Conservation (phyloP, 1,140 invertebrate genomes). For the Popillia japonica region DNA sequence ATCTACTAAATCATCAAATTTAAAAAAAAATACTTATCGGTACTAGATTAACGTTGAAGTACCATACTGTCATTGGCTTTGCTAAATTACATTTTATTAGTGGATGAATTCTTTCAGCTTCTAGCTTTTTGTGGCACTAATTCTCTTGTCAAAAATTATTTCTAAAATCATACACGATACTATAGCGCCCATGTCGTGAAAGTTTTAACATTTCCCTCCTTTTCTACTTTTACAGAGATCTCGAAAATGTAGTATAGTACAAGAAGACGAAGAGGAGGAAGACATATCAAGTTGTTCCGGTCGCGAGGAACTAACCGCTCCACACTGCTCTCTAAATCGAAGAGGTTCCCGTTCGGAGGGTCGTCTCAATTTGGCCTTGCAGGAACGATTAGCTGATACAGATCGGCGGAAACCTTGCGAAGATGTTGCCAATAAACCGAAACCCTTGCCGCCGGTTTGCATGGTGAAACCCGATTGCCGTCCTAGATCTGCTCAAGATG, state of each 20-base stretch:
- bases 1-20: no score
- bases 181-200: not conserved
- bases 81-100: not conserved
- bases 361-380: constrained; percentile 66
- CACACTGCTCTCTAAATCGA: constrained; percentile 62
- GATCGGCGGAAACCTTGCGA: constrained; percentile 52
- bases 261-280: constrained; percentile 84
- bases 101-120: not conserved
- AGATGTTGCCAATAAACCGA: constrained; percentile 34
- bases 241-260: constrained; percentile 88
- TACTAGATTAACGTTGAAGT: no score
- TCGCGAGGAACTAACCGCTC: constrained; percentile 62
- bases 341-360: constrained; percentile 71
- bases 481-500: constrained; percentile 44
- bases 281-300: constrained; percentile 66
- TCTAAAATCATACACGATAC: not conserved
- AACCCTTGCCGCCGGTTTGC: constrained; percentile 25
- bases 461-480: constrained; percentile 37
- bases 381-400: constrained; percentile 61
- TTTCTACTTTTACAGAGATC: constrained; percentile 63
- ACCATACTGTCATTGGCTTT: not conserved
- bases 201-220: not conserved
- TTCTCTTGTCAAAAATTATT: not conserved
- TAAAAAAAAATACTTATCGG: no score
- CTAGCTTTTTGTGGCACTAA: not conserved